phyloP scores from a whole-genome alignment of 2,888 invertebrate genomes.

The Eugnorisma glareosa region DNA sequence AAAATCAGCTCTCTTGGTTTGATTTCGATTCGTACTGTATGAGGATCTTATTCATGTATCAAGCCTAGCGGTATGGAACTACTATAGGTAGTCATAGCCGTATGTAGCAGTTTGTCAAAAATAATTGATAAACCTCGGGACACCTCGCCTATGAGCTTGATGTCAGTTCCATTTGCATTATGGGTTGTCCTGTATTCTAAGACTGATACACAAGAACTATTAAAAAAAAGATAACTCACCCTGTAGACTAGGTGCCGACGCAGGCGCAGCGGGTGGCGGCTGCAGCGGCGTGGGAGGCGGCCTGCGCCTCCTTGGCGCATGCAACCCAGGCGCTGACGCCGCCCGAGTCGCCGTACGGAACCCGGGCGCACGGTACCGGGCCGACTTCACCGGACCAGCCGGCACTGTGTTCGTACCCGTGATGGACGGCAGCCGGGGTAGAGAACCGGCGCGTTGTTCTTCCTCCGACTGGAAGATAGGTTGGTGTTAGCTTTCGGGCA shows the following conservation, averaged over 20 bases:
- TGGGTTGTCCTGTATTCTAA: neutral
- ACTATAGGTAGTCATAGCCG: neutral
- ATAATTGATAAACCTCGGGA: neutral
- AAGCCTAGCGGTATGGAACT: neutral
- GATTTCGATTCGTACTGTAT: neutral
- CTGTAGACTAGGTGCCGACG: slow-evolving; percentile 87
- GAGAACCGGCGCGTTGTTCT: slow-evolving; percentile 93
- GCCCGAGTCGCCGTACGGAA: slow-evolving; percentile 94
- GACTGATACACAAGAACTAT: neutral
- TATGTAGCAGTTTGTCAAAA: neutral
- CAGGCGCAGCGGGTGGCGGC: slow-evolving; percentile 85
- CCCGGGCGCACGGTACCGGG: slow-evolving; percentile 96
- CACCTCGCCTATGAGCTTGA: neutral
- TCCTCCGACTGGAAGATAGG: slow-evolving; percentile 85
- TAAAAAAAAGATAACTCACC: slow-evolving; percentile 92
- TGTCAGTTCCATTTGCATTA: neutral
- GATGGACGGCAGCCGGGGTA: slow-evolving; percentile 93
- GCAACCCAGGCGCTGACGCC: slow-evolving; percentile 94
- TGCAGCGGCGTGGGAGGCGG: slow-evolving; percentile 85
- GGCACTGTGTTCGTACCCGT: slow-evolving; percentile 87
- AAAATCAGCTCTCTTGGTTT: neutral
- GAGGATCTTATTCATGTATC: neutral
- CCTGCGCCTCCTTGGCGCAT: slow-evolving; percentile 91
- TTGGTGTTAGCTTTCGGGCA: neutral
- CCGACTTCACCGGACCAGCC: slow-evolving; percentile 94